Evolutionary conservation across 2,797 vertebrate genomes (phyloP).

Genomic region (Lophius americanus): DNA sequence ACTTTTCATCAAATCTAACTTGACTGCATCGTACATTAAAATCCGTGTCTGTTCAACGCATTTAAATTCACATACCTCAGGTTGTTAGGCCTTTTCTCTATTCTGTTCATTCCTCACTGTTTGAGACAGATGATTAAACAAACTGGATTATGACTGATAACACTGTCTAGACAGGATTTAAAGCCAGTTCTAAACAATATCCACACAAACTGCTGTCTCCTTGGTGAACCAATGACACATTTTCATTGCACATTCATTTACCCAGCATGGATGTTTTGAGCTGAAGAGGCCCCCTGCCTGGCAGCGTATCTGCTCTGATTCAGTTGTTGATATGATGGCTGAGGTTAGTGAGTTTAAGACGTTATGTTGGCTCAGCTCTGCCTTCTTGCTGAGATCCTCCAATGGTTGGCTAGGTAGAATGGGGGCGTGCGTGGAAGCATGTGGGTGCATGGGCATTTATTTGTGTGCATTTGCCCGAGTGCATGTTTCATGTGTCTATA

Average conservation of each 20-base stretch:
- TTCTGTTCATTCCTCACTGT: constrained; percentile 18
- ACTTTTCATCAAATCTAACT: too few species aligned
- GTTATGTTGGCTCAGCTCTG: constrained; percentile 66
- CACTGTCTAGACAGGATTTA: constrained; percentile 29
- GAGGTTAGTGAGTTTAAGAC: constrained; percentile 71
- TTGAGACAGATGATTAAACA: constrained; percentile 35
- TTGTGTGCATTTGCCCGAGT: not conserved
- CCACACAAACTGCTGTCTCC: constrained; percentile 13
- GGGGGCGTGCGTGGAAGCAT: constrained; percentile 52
- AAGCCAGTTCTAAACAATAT: constrained; percentile 31
- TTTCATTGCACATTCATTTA: constrained; percentile 42
- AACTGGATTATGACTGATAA: constrained; percentile 39
- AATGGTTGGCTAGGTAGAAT: constrained; percentile 50
- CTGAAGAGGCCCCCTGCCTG: constrained; percentile 46
- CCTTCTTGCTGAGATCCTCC: constrained; percentile 62
- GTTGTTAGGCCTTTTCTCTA: not conserved
- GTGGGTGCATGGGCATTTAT: constrained; percentile 22
- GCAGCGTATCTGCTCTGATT: constrained; percentile 66
- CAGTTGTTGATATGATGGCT: constrained; percentile 61
- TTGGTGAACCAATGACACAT: constrained; percentile 26
- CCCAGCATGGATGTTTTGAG: constrained; percentile 51
- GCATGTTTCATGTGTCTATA: constrained; percentile 22
- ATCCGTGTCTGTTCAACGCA: too few species aligned
- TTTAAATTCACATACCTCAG: not conserved
- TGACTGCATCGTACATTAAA: too few species aligned